Percentiles rank a stretch among this genome's conserved stretches.
Evolutionary conservation across 1,140 invertebrate genomes (phyloP).

Genomic region (Leptopilina boulardi): DNA sequence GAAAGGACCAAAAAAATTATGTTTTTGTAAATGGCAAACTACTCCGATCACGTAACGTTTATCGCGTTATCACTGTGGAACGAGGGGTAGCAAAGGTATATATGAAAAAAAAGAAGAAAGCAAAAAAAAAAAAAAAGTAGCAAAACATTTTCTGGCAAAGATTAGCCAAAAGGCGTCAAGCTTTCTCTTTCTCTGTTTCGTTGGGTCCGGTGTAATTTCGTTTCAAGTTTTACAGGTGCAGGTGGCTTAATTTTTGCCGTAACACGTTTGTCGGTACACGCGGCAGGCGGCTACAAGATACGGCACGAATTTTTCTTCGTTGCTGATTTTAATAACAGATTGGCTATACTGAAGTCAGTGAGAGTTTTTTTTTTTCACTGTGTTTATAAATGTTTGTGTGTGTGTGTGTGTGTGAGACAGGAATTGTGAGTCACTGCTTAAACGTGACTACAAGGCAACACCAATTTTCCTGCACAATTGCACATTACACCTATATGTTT

Average conservation of each 20-base stretch:
- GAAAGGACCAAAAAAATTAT: no score
- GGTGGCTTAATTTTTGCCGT: conserved; percentile 73
- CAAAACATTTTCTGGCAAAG: background rate
- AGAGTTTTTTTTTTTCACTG: no score
- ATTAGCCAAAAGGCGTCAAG: conserved; percentile 13
- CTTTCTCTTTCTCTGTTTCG: no score
- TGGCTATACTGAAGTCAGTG: conserved; percentile 37
- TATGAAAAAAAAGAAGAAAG: background rate
- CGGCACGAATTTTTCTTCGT: conserved; percentile 73
- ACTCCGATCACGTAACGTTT: background rate
- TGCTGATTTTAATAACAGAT: conserved; percentile 75
- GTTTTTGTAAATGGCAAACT: background rate
- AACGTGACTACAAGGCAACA: conserved; percentile 70
- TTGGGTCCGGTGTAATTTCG: background rate
- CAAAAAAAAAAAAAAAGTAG: background rate
- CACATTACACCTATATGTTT: conserved; percentile 44
- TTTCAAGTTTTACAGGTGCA: conserved; percentile 46
- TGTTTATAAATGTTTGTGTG: no score
- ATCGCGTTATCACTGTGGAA: background rate
- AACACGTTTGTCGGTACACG: conserved; percentile 66
- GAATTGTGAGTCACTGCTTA: conserved; percentile 51
- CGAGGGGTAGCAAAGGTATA: background rate
- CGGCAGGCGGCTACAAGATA: conserved; percentile 61
- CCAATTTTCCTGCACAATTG: conserved; percentile 50
- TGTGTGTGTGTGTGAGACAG: background rate